These are phyloP conservation scores for Manis javanica DNA, from an alignment of 2,797 vertebrate genomes.

Conservation along the genomic window DNA sequence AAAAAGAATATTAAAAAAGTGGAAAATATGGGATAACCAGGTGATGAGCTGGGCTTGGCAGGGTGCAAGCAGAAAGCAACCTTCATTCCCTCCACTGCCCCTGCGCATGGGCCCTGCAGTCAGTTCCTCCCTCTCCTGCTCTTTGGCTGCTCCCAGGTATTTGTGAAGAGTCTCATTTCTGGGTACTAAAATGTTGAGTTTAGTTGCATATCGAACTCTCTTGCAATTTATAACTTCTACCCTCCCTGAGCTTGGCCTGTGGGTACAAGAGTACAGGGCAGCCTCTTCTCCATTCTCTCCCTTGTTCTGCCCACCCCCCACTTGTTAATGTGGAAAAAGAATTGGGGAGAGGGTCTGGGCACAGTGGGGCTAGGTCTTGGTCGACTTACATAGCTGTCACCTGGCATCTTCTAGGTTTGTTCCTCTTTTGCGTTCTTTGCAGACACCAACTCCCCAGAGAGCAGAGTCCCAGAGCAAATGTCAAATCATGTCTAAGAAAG, in stretches of 20 bases:
- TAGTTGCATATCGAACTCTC: neutral
- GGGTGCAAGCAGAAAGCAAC: neutral
- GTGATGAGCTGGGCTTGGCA: neutral
- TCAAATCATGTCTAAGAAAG: neutral
- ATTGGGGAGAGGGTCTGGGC: neutral
- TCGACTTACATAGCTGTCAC: neutral
- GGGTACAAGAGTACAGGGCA: neutral
- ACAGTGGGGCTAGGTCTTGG: neutral
- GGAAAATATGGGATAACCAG: neutral
- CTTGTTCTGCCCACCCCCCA: neutral
- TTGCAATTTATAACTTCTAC: neutral
- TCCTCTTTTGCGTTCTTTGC: neutral
- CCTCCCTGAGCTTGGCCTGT: neutral
- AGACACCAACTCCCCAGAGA: neutral
- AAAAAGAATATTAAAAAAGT: neutral
- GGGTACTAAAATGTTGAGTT: neutral
- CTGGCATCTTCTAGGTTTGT: neutral
- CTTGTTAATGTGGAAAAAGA: neutral
- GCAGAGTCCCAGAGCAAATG: neutral
- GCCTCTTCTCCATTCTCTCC: neutral
- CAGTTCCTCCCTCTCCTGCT: neutral
- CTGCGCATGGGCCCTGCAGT: neutral
- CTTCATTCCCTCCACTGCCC: rapidly evolving
- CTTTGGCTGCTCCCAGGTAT: neutral
- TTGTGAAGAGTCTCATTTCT: neutral